phyloP scores from a whole-genome alignment of 2,888 invertebrate species.

The Esperia sulphurella region DNA sequence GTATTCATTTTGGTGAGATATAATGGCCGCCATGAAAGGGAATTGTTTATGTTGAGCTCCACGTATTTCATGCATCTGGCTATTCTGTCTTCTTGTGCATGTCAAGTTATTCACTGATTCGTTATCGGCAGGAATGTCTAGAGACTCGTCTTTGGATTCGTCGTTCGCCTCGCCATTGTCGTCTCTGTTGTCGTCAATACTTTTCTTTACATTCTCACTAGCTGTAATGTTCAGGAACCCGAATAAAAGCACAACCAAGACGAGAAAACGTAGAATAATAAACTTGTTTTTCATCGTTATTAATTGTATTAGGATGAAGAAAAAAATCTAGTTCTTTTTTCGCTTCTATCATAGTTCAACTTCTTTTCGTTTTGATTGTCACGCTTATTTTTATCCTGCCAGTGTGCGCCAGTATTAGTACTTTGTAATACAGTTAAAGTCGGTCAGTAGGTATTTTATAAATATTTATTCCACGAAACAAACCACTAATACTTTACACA shows the following conservation, averaged over 20 bases:
- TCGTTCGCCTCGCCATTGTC: slow-evolving; percentile 50
- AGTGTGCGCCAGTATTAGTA: too few species aligned
- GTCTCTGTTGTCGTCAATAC: slow-evolving; percentile 53
- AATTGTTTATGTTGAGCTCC: slow-evolving; percentile 46
- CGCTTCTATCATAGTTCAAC: slow-evolving; percentile 32
- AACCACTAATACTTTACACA: too few species aligned
- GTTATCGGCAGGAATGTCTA: slow-evolving; percentile 49
- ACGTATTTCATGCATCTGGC: slow-evolving; percentile 56
- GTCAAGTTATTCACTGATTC: slow-evolving; percentile 35
- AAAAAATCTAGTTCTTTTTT: slow-evolving; percentile 41
- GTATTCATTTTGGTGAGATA: slow-evolving; percentile 61
- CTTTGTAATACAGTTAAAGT: too few species aligned
- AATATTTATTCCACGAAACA: too few species aligned
- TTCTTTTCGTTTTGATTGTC: slow-evolving; percentile 16
- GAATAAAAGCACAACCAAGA: slow-evolving; percentile 36
- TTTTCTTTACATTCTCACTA: slow-evolving; percentile 57
- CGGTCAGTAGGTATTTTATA: too few species aligned
- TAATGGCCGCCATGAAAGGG: slow-evolving; percentile 61
- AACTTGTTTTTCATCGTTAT: slow-evolving; percentile 33
- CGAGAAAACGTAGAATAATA: slow-evolving; percentile 33
- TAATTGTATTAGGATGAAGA: slow-evolving; percentile 6
- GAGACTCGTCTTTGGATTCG: slow-evolving; percentile 53
- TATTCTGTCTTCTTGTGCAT: slow-evolving; percentile 54
- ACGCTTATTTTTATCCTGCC: slow-evolving; percentile 7
- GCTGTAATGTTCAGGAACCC: slow-evolving; percentile 30